Base-by-base conservation (phyloP, 2,113 vertebrate species). In the Embiotoca jacksoni region DNA sequence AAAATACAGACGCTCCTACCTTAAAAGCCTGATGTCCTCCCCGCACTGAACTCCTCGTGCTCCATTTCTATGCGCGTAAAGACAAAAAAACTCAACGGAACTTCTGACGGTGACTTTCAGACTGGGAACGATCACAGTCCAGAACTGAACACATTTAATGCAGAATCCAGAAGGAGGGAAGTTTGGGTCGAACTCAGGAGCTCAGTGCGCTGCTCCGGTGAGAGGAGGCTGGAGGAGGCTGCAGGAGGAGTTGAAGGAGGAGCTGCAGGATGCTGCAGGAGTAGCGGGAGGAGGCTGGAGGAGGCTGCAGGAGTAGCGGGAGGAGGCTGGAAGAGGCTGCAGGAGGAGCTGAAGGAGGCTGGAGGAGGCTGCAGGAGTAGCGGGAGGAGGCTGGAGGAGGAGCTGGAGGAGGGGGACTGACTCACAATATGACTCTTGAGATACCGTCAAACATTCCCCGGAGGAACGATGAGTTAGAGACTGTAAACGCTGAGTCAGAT, bases 1-100 rank as follows among this genome's bases (percentile, higher is more conserved):
- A n/a, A 74, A 59, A 68, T 35, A 35, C 3, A 61, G 16, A 84
- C 31, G 36, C 37, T 14, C 76, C 87, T 74, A 91, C 89, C 91
- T 92, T 67, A 89, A 49, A 78, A 5, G 6, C n/a, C 11, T 9
- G 72, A 32, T 16, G 32, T 9, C 9, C 2, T 56, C 33, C 71
- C 50, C 16, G 13, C 1, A 0, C 53, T 35, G 36, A 70, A 11
- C 30, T 75, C 71, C 72, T 79, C 47, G 36, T 41, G 46, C 52
- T 81, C 91, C 84, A 85, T 89, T 58, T 56, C 53, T 66, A 6
- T 49, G 61, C 30, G 35, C 7, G n/a, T 16, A 1, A 61, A 60
- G 30, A 47, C 3, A 36, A 49, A 15, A 53, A 77, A 23, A 23
- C 23, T 23, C 23, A 23, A 23, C 23, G 23, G 23, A 23, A 23